phyloP scores from a whole-genome alignment of 2,113 vertebrate species.

The Tyto alba region DNA sequence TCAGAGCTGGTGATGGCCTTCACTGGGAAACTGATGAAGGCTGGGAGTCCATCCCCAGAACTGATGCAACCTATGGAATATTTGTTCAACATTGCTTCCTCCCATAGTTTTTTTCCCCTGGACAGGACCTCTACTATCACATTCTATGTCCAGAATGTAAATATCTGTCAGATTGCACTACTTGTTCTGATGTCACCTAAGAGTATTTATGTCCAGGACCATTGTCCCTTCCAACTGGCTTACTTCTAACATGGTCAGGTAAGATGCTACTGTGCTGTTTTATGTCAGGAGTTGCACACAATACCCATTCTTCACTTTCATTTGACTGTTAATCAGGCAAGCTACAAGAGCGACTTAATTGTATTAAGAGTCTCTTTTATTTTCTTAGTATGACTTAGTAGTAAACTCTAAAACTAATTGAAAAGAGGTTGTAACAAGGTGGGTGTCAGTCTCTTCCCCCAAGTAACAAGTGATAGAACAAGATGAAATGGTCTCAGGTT shows the following conservation, averaged over 20 bases:
- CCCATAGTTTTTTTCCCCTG: neutral
- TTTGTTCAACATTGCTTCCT: constrained; percentile 19
- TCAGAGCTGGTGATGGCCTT: neutral
- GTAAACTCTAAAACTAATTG: neutral
- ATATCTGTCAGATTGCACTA: neutral
- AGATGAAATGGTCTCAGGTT: too few species aligned
- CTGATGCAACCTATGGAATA: neutral
- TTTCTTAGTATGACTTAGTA: neutral
- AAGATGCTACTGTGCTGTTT: neutral
- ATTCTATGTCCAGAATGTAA: constrained; percentile 17
- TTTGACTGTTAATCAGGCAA: neutral
- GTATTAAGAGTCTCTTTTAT: neutral
- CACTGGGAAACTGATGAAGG: neutral
- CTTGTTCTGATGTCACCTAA: neutral
- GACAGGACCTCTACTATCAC: neutral
- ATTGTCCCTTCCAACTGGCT: neutral
- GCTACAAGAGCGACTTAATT: neutral
- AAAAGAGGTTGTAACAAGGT: too few species aligned
- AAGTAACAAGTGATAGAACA: too few species aligned
- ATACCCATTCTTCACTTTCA: neutral
- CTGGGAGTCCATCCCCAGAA: neutral
- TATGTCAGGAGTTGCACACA: neutral
- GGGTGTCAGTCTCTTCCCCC: too few species aligned
- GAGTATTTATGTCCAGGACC: neutral
- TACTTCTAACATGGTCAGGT: neutral